phyloP scores from a whole-genome alignment of 2,797 vertebrate genomes.

The Odontamblyopus lacepedii region DNA sequence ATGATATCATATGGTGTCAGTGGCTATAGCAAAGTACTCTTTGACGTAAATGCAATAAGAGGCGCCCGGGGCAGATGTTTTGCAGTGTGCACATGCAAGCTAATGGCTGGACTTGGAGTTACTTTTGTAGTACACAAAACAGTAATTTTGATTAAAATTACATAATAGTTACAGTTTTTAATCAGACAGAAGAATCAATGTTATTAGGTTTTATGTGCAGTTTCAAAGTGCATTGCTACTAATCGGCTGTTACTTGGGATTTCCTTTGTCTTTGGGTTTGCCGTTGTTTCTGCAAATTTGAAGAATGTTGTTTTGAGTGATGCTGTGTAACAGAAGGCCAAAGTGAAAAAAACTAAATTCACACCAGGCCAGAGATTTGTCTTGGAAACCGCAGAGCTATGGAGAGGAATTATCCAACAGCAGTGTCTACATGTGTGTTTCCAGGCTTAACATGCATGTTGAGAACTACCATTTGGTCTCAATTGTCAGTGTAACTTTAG shows the following conservation, averaged over 20 bases:
- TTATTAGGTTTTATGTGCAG: not conserved
- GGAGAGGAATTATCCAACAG: constrained; percentile 48
- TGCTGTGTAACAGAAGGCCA: constrained; percentile 55
- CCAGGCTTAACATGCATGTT: constrained; percentile 42
- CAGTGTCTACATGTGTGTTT: constrained; percentile 55
- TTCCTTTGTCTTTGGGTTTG: constrained; percentile 28
- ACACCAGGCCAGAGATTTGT: constrained; percentile 61
- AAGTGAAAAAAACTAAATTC: constrained; percentile 67
- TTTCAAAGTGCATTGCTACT: not conserved
- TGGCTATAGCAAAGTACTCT: constrained; percentile 64
- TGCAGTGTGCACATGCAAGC: constrained; percentile 17
- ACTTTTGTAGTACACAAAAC: not conserved
- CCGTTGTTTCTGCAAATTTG: constrained; percentile 55
- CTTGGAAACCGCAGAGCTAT: constrained; percentile 65
- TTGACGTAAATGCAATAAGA: constrained; percentile 49
- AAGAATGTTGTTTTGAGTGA: constrained; percentile 64
- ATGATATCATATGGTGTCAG: constrained; percentile 69
- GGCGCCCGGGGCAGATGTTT: constrained; percentile 59
- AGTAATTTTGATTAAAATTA: constrained; percentile 13
- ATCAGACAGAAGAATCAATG: constrained; percentile 22
- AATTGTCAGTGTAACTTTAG: constrained; percentile 58
- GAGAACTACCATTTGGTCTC: constrained; percentile 68
- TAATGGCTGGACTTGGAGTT: constrained; percentile 18
- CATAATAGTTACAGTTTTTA: constrained; percentile 20
- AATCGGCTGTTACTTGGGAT: not conserved